Evolutionary conservation across 2,113 vertebrate species (phyloP).

Genomic region (Psephotus haematonotus): DNA sequence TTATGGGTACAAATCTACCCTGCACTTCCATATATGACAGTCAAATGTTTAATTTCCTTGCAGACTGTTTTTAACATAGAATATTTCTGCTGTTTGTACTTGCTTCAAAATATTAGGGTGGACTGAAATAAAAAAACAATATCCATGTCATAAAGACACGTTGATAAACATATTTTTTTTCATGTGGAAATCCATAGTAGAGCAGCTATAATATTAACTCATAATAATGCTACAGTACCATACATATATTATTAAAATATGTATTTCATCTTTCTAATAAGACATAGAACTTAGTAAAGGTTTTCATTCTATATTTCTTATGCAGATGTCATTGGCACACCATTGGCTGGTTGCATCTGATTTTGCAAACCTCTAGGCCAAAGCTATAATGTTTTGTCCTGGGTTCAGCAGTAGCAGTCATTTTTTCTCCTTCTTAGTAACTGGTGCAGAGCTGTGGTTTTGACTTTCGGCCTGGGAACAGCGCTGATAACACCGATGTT

Average conservation of each 20-base stretch:
- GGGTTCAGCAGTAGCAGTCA: too few relatives aligned
- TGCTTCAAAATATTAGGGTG: neutral
- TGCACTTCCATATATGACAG: neutral
- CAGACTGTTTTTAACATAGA: neutral
- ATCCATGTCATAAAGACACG: neutral
- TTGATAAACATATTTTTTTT: neutral
- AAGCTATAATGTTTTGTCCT: neutral
- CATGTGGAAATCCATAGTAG: neutral
- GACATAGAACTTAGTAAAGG: neutral
- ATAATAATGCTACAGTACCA: neutral
- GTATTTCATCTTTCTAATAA: neutral
- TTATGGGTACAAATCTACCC: neutral
- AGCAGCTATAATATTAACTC: neutral
- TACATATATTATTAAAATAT: neutral
- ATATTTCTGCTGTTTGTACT: neutral
- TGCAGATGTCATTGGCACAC: neutral
- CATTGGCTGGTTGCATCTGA: neutral
- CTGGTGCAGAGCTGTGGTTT: too few relatives aligned
- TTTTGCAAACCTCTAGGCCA: neutral
- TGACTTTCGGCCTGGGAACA: too few relatives aligned
- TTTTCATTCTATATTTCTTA: constrained; percentile 1
- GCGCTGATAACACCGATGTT: too few relatives aligned
- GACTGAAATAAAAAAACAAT: neutral
- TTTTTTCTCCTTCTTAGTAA: too few relatives aligned
- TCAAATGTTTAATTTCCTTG: neutral